Evolutionary conservation across 1,140 invertebrate genomes (phyloP).

Genomic region (Drosophila funebris): DNA sequence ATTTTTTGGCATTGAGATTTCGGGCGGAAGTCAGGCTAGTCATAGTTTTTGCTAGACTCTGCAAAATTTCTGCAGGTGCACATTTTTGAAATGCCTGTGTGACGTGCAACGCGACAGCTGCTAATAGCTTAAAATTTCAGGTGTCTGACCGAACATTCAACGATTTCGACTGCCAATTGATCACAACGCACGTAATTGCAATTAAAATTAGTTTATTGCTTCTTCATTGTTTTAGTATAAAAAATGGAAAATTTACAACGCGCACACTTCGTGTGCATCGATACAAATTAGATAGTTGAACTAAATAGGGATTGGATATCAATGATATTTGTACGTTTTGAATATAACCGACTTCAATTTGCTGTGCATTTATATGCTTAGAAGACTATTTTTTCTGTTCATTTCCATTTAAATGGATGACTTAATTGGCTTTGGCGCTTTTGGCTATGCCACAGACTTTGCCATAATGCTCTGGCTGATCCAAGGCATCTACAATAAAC

Average conservation of each 20-base stretch:
- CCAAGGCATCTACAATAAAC: constrained; percentile 89
- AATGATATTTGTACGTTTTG: constrained; percentile 43
- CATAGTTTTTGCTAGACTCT: constrained; percentile 14
- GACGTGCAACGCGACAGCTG: constrained; percentile 64
- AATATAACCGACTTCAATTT: constrained; percentile 17
- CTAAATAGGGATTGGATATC: constrained; percentile 40
- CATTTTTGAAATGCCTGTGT: constrained; percentile 55
- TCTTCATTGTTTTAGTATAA: constrained; percentile 29
- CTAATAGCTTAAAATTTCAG: constrained; percentile 64
- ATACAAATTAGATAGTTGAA: constrained; percentile 16
- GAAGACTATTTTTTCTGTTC: not conserved
- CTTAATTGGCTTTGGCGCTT: constrained; percentile 41
- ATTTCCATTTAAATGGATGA: not conserved
- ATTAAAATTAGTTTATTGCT: constrained; percentile 51
- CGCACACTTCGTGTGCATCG: not conserved
- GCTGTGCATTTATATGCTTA: constrained; percentile 41
- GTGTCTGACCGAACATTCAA: constrained; percentile 36
- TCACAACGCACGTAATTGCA: constrained; percentile 61
- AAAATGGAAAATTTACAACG: constrained; percentile 70
- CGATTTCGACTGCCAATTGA: constrained; percentile 37
- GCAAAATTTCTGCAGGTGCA: constrained; percentile 51
- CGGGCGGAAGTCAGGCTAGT: constrained; percentile 55
- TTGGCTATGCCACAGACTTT: constrained; percentile 88
- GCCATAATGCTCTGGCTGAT: constrained; percentile 88
- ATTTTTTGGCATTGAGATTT: constrained; percentile 43